Evolutionary conservation across 2,888 invertebrate genomes (phyloP), one percentile per base, ranked within the genome.

Genomic region (Caenorhabditis macrosperma): DNA sequence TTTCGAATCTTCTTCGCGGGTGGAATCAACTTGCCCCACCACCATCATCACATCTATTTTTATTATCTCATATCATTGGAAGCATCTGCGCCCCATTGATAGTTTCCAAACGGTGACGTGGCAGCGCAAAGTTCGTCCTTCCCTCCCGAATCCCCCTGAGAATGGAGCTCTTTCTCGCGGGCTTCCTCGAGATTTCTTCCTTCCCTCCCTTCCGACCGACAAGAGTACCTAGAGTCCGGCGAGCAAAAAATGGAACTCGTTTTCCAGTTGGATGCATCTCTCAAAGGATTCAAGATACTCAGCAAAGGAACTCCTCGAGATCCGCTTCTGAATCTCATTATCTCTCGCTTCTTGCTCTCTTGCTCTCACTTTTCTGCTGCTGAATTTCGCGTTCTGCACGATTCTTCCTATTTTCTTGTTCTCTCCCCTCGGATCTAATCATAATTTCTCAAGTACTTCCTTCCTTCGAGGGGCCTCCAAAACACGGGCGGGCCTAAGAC

Each of bases 391-490:
- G 22, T 71, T 69, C 61, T 77, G 55, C 61, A 63, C 64, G 52
- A 59, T 46, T 68, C 54, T 24, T 68, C 20, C 15, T 54, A 41
- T 69, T 55, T 55, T 67, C 12, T 24, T 38, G 35, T 48, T 38
- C 67, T 55, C 24, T 33, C 1, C 46, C 35, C 52, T 22, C 55
- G 33, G 55, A 63, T 64, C 74, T 68, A 59, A 68, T 71, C 46
- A 60, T 61, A 63, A 55, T 69, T 60, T 59, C 67, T 44, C 67
- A 63, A 64, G 71, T 78, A 67, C 71, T 66, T 66, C 74, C 60
- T 67, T 74, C 61, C 57, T 59, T 54, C 46, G 38, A 46, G 48
- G 38, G 50, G 15, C 24, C 57, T 74, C 54, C 61, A 48, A 61
- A 61, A 63, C 66, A 64, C 67, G 63, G n/a, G 60, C 38, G 48